These are phyloP conservation scores for Oophaga pumilio DNA, from an alignment of 2,113 vertebrate genomes.

Conservation along the genomic window DNA sequence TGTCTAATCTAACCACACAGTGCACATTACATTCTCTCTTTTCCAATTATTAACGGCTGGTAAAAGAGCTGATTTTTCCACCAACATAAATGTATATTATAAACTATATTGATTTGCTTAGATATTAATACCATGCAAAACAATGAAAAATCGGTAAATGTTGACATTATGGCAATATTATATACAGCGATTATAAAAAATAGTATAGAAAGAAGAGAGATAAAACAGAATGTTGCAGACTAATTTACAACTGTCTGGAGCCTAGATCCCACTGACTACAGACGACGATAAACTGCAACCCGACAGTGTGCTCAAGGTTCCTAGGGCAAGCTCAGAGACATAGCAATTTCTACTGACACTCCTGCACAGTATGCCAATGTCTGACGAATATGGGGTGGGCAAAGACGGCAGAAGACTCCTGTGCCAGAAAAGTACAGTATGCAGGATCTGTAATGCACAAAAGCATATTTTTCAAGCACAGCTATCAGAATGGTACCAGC, in stretches of 20 bases:
- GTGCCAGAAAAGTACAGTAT: too few species aligned
- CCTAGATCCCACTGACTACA: background rate
- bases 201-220: background rate
- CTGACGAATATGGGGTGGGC: background rate
- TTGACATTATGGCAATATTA: background rate
- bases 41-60: slow-evolving; percentile 18
- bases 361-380: background rate
- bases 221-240: background rate
- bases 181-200: background rate
- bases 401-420: background rate
- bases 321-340: background rate
- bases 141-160: background rate
- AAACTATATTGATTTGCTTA: slow-evolving; percentile 4
- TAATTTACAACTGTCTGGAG: background rate
- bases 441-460: too few species aligned
- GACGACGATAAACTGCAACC: background rate
- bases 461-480: too few species aligned
- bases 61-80: background rate
- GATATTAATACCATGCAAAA: slow-evolving; percentile 5
- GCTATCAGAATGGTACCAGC: too few species aligned
- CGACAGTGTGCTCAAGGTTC: background rate
- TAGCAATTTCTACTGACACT: background rate
- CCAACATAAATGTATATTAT: background rate
- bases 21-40: slow-evolving; percentile 7
- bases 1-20: slow-evolving; percentile 38